These are phyloP conservation scores for Nysson spinosus DNA, from an alignment of 2,888 invertebrate genomes.

Conservation along the genomic window DNA sequence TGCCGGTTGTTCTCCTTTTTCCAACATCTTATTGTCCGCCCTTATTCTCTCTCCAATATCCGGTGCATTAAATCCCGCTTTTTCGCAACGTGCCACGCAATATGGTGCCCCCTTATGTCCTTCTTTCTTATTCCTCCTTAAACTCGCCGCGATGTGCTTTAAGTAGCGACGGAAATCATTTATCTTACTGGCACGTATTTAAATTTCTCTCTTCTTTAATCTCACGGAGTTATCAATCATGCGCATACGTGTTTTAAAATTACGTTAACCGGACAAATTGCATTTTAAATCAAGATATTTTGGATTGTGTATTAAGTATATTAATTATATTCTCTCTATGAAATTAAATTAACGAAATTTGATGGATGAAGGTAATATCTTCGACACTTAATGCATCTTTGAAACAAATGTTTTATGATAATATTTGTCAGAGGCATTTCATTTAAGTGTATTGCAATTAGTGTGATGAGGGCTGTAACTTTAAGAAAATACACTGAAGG, in stretches of 20 bases:
- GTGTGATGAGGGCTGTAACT: no score
- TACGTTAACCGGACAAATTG: neutral
- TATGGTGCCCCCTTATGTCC: slow-evolving; percentile 44
- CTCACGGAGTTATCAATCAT: slow-evolving; percentile 13
- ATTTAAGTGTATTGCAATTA: no score
- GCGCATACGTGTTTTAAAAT: neutral
- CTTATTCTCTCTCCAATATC: slow-evolving; percentile 63
- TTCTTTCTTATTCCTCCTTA: slow-evolving; percentile 24
- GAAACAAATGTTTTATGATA: no score
- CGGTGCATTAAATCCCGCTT: slow-evolving; percentile 70
- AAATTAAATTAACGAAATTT: neutral
- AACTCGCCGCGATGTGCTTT: slow-evolving; percentile 14
- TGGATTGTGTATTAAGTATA: no score
- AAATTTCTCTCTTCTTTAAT: slow-evolving; percentile 10
- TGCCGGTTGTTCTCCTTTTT: slow-evolving; percentile 49
- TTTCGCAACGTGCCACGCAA: slow-evolving; percentile 58
- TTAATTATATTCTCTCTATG: no score
- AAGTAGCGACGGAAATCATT: slow-evolving; percentile 29
- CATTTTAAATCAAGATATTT: no score
- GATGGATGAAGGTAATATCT: neutral
- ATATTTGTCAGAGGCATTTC: no score
- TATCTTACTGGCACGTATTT: slow-evolving; percentile 3
- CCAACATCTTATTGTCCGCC: slow-evolving; percentile 57
- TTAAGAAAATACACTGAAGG: slow-evolving; percentile 12
- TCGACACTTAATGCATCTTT: neutral